phyloP scores from a whole-genome alignment of 2,797 vertebrate species.

The Stomatorhinus walkeri region DNA sequence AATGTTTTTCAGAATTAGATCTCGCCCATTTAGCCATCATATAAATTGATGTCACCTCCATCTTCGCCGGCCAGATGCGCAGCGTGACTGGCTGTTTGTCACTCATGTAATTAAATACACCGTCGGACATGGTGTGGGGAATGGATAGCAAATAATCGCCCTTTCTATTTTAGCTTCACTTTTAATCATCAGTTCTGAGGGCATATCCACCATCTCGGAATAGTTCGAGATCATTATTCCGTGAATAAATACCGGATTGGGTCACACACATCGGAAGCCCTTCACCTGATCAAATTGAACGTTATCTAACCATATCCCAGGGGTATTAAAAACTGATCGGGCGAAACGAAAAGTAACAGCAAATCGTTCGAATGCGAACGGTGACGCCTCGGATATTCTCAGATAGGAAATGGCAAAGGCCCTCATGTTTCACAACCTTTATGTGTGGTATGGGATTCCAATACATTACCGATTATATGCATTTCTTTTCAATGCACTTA shows the following conservation, averaged over 20 bases:
- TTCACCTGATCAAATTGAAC: background rate
- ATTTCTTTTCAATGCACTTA: background rate
- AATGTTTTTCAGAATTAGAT: background rate
- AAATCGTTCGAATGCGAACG: background rate
- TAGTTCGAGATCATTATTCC: background rate
- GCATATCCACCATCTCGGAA: background rate
- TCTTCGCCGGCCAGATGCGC: background rate
- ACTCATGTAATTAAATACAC: background rate
- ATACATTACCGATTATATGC: background rate
- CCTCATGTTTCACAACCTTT: background rate
- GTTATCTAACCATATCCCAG: background rate
- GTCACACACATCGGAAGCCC: background rate
- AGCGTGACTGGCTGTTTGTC: background rate
- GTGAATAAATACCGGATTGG: background rate
- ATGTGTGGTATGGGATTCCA: background rate
- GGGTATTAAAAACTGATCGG: background rate
- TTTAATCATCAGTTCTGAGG: background rate
- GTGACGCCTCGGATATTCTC: background rate
- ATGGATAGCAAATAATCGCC: background rate
- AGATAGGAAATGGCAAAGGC: background rate
- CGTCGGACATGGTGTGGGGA: background rate
- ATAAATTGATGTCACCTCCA: background rate
- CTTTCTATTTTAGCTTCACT: background rate
- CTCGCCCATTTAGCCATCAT: background rate
- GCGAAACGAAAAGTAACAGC: background rate